phyloP scores from a whole-genome alignment of 2,113 vertebrate genomes.

The Pedetes capensis region DNA sequence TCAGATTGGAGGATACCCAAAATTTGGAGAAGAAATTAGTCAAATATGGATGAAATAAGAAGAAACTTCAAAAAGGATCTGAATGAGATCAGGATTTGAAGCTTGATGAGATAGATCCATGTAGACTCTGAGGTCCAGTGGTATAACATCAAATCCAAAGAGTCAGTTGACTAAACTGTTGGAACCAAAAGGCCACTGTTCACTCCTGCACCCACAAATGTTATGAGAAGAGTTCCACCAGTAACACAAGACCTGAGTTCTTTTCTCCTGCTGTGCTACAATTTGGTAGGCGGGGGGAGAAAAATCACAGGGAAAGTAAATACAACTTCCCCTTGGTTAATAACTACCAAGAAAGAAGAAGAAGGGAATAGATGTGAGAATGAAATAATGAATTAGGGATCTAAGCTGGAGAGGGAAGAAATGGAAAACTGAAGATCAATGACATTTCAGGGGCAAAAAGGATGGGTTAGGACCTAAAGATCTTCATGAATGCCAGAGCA shows the following conservation, averaged over 20 bases:
- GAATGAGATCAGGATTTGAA: neutral
- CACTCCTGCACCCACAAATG: neutral
- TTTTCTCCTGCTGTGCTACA: neutral
- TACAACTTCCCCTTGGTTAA: neutral
- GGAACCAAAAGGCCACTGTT: neutral
- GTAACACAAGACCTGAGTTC: neutral
- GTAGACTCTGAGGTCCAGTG: neutral
- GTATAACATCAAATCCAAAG: neutral
- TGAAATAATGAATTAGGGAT: neutral
- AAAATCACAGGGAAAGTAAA: neutral
- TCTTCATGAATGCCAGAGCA: neutral
- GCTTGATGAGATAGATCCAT: neutral
- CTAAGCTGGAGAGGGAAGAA: neutral
- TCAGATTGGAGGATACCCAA: neutral
- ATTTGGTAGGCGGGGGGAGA: accelerated
- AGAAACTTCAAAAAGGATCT: neutral
- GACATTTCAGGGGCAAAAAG: neutral
- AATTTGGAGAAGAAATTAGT: neutral
- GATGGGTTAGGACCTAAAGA: neutral
- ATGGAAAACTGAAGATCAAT: neutral
- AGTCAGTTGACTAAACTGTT: neutral
- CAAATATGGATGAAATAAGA: neutral
- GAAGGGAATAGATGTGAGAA: neutral
- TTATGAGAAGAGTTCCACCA: neutral
- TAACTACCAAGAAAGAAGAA: neutral